These are phyloP conservation scores for Anthophora plumipes DNA, from an alignment of 2,888 invertebrate genomes.

Conservation along the genomic window DNA sequence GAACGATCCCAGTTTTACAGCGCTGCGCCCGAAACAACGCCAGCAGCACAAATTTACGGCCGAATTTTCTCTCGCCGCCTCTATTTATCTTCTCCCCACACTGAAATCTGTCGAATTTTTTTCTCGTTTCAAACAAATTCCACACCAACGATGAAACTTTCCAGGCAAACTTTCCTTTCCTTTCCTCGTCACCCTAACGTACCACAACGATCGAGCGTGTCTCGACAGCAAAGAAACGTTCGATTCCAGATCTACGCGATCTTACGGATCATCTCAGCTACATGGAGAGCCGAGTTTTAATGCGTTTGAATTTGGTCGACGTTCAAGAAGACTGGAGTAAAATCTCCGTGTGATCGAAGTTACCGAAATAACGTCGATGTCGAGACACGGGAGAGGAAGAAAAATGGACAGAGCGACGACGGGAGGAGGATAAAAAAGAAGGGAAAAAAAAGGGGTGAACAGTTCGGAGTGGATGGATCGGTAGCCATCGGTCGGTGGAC, in stretches of 20 bases:
- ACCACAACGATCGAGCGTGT: too few species aligned
- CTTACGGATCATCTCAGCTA: too few species aligned
- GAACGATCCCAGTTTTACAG: constrained; percentile 17
- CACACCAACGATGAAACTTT: too few species aligned
- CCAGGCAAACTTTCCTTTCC: too few species aligned
- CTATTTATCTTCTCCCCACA: background rate
- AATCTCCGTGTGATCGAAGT: too few species aligned
- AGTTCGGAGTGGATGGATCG: constrained; percentile 33
- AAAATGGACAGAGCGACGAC: background rate
- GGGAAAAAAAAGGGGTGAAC: background rate
- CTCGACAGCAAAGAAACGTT: too few species aligned
- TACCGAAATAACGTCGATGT: background rate
- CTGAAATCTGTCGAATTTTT: background rate
- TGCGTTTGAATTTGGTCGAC: background rate
- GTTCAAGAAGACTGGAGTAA: too few species aligned
- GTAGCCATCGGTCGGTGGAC: constrained; percentile 52
- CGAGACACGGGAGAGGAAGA: background rate
- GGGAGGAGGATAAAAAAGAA: background rate
- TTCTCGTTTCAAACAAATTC: background rate
- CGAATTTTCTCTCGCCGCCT: background rate
- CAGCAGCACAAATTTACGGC: background rate
- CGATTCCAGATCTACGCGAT: too few species aligned
- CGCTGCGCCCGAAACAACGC: too few species aligned
- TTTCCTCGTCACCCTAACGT: too few species aligned
- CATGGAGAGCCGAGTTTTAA: too few species aligned